phyloP scores from a whole-genome alignment of 1,140 invertebrate species.

The Yoshiicerus persimilis region DNA sequence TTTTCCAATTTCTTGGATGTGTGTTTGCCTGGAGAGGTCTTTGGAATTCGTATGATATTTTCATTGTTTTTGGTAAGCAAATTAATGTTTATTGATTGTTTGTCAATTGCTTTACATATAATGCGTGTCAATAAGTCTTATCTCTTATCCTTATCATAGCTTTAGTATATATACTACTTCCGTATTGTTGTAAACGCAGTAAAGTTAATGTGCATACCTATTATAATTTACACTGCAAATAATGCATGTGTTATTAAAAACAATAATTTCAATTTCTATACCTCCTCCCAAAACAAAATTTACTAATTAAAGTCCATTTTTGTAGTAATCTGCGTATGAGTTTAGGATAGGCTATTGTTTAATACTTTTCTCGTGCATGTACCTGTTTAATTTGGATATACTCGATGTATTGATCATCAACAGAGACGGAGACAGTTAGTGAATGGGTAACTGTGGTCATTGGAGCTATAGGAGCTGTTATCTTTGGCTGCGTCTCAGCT shows the following conservation, averaged over 20 bases:
- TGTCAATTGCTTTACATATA: not conserved
- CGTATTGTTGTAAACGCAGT: too few relatives aligned
- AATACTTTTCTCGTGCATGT: too few relatives aligned
- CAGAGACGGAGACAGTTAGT: conserved; percentile 12
- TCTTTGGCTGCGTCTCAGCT: conserved; percentile 40
- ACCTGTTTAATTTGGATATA: too few relatives aligned
- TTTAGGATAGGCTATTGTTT: too few relatives aligned
- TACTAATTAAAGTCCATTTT: too few relatives aligned
- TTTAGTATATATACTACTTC: not conserved
- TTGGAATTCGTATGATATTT: conserved; percentile 77
- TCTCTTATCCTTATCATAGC: not conserved
- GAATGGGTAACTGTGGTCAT: conserved; percentile 44
- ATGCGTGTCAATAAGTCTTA: not conserved
- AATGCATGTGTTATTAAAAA: too few relatives aligned
- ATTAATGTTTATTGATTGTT: not conserved
- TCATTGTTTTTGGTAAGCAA: conserved; percentile 68
- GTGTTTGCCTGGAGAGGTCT: conserved; percentile 84
- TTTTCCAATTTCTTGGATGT: conserved; percentile 75
- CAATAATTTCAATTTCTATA: too few relatives aligned
- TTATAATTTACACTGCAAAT: too few relatives aligned
- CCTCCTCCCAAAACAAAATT: too few relatives aligned
- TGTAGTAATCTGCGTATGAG: too few relatives aligned
- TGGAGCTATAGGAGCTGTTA: conserved; percentile 33
- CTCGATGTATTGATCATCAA: not conserved
- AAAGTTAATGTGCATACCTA: too few relatives aligned